Percentiles rank a stretch among this genome's conserved stretches.
These are phyloP conservation scores for Stigmatopora nigra DNA, from an alignment of 2,113 vertebrate species.

Conservation along the genomic window DNA sequence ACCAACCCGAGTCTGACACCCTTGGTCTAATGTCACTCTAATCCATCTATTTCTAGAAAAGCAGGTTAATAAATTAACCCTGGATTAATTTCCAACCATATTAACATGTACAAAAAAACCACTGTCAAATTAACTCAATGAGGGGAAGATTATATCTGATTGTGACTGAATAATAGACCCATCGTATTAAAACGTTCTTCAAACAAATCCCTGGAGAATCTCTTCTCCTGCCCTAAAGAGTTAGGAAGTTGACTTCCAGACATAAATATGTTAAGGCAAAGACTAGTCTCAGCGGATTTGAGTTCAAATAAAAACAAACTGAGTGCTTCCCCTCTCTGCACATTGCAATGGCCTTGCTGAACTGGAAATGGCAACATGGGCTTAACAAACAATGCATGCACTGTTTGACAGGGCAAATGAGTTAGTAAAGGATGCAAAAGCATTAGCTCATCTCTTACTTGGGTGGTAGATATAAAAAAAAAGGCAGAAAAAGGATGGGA, in stretches of 20 bases:
- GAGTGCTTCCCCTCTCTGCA: conserved; percentile 30
- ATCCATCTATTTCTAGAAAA: neutral
- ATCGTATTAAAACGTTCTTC: neutral
- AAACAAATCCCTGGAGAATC: neutral
- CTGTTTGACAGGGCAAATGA: neutral
- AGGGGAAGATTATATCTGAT: neutral
- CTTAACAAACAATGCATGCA: conserved; percentile 9
- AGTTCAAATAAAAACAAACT: conserved; percentile 50
- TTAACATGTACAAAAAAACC: neutral
- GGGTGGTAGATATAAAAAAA: neutral
- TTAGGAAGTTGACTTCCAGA: conserved; percentile 41
- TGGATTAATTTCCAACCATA: neutral
- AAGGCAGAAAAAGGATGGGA: neutral
- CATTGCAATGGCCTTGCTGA: conserved; percentile 1
- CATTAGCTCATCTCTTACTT: neutral
- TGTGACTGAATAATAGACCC: neutral
- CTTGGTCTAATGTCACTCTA: too few relatives aligned
- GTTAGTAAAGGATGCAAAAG: neutral
- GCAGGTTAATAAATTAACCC: neutral
- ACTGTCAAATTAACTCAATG: neutral
- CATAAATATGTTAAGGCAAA: conserved; percentile 37
- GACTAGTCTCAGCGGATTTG: conserved; percentile 22
- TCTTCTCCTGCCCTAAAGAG: conserved; percentile 2
- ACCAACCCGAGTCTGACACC: too few relatives aligned
- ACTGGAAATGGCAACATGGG: conserved; percentile 5